Percentiles rank a stretch among this genome's conserved stretches.
phyloP scores from a whole-genome alignment of 1,140 invertebrate species.

The Tetramorium alpestre region DNA sequence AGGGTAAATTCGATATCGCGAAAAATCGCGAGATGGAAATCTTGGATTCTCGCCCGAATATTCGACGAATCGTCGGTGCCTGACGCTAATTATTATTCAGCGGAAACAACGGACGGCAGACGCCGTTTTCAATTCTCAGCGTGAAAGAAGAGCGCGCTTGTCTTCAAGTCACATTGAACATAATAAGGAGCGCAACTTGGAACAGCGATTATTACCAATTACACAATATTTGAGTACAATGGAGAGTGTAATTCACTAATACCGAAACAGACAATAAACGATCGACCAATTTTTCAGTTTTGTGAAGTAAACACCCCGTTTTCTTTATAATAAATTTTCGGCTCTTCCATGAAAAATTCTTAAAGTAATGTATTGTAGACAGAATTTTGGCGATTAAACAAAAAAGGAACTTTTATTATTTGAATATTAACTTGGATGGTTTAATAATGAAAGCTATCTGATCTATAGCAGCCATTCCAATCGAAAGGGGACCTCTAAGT shows the following conservation, averaged over 20 bases:
- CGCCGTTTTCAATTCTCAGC: neutral
- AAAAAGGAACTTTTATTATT: neutral
- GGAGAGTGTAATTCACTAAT: neutral
- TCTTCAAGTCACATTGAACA: neutral
- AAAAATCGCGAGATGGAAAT: constrained; percentile 50
- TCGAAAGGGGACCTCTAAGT: constrained; percentile 53
- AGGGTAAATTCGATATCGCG: constrained; percentile 54
- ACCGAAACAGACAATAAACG: neutral
- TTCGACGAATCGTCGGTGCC: constrained; percentile 1
- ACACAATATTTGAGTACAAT: neutral
- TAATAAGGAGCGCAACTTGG: neutral
- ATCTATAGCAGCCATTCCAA: constrained; percentile 14
- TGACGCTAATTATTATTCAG: constrained; percentile 36
- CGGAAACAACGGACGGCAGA: constrained; percentile 21
- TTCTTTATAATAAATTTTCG: neutral
- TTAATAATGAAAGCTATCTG: constrained; percentile 59
- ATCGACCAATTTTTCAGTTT: neutral
- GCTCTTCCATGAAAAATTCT: neutral
- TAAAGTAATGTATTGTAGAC: neutral
- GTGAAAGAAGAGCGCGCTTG: neutral
- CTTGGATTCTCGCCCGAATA: constrained; percentile 7
- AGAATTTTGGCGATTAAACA: neutral
- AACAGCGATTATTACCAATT: neutral
- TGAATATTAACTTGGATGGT: constrained; percentile 22
- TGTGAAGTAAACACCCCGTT: neutral